Conservation (phyloP, 2,888 invertebrate genomes). For the Aquatica leii region DNA sequence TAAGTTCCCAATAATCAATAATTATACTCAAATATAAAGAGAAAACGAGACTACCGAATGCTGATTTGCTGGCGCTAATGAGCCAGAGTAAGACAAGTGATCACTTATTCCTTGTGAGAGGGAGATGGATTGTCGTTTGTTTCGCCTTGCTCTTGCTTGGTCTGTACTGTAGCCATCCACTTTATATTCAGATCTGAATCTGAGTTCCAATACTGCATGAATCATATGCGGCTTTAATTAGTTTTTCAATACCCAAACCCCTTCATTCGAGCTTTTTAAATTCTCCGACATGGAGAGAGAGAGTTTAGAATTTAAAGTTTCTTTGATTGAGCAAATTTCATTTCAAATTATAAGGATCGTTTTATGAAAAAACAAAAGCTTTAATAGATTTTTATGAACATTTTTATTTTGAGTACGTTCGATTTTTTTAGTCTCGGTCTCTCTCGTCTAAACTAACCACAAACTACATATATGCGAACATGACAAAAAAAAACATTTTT, state of each 20-base stretch:
- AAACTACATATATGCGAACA: no score
- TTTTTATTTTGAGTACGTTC: not conserved
- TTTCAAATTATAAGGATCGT: not conserved
- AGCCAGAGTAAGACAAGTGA: conserved; percentile 47
- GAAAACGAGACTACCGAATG: conserved; percentile 59
- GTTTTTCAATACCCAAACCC: conserved; percentile 34
- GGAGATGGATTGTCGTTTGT: conserved; percentile 54
- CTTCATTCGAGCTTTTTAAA: conserved; percentile 27
- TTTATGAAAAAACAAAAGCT: not conserved
- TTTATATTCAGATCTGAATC: conserved; percentile 37
- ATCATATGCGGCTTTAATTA: conserved; percentile 37
- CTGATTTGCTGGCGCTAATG: conserved; percentile 53
- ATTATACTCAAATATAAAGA: conserved; percentile 70
- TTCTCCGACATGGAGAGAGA: conserved; percentile 14
- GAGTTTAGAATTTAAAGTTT: not conserved
- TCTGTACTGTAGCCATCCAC: conserved; percentile 37
- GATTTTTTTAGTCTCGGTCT: no score
- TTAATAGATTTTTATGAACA: not conserved
- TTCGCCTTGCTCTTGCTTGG: conserved; percentile 48
- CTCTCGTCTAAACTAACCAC: no score
- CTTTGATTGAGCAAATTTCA: conserved; percentile 8
- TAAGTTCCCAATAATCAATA: conserved; percentile 68
- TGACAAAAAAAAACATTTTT: no score
- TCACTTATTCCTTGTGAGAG: conserved; percentile 46
- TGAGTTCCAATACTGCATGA: conserved; percentile 38